Base-by-base conservation (phyloP, 2,797 vertebrate genomes). In the Falco cherrug region DNA sequence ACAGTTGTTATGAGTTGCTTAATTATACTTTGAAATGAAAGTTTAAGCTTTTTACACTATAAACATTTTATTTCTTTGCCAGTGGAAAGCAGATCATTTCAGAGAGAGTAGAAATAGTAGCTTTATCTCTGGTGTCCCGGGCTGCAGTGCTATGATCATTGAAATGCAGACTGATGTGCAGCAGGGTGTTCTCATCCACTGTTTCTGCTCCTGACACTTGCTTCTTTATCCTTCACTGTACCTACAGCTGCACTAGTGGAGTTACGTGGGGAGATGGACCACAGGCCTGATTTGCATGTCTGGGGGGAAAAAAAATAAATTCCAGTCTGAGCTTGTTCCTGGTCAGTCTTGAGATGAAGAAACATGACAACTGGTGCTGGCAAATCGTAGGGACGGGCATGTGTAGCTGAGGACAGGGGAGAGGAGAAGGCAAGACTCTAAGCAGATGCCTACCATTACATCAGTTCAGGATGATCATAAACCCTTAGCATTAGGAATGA, bases 131-230 rank as follows among this genome's bases (percentile, higher is more conserved):
- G 3, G 4, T 50, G 50, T 68, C 31, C 53, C 57, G 35, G 25
- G 16, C 51, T 91, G 35, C 56, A 13, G 28, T 6, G 14, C 2
- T 1, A 20, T 37, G n/a, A 5, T 31, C 14, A 10, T 16, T 1
- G 7, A 59, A 57, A 31, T 0, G 0, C 21, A 21, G 14, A 29
- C 4, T 0, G 0, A 13, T 22, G 16, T 16, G 4, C 4, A 47
- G 20, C 20, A 50, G 28, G 10, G 8, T 29, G 25, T 35, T 79
- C 41, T 41, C 35, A 33, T 3, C 35, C 9, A 2, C 9, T 47
- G 10, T 18, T 85, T 19, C 24, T 31, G 1, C 13, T 83, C 33
- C 24, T 75, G 19, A 13, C 25, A 6, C 3, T 53, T 56, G 29
- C 6, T 37, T 11, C 43, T 84, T 50, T 37, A 22, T 54, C 15